These are phyloP conservation scores for Eunapius fragilis DNA, from an alignment of 37 sponge, comb jelly and placozoan species.

Conservation along the genomic window DNA sequence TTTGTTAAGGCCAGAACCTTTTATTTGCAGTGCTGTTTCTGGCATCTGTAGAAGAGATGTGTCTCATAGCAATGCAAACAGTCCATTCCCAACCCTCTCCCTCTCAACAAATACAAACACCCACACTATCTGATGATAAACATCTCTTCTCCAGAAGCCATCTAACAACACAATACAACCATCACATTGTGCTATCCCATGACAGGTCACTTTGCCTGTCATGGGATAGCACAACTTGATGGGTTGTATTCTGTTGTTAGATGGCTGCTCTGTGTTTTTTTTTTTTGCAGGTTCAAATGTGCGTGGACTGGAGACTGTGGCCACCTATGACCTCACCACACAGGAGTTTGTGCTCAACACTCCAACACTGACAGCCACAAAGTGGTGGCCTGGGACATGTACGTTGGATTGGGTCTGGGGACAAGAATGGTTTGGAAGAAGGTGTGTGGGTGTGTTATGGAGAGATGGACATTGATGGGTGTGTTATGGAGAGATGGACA, in stretches of 20 bases:
- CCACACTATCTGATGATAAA: no score
- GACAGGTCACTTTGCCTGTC: no score
- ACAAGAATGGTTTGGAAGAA: neutral
- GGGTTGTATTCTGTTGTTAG: neutral
- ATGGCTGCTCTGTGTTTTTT: neutral
- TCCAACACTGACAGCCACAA: slow-evolving; percentile 88
- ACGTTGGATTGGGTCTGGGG: slow-evolving; percentile 19
- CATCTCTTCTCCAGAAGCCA: no score
- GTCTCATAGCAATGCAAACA: no score
- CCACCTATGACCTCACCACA: slow-evolving; percentile 75
- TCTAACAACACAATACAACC: no score
- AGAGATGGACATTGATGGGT: neutral
- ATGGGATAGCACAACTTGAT: no score
- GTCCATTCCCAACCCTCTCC: no score
- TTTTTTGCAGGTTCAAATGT: slow-evolving; percentile 64
- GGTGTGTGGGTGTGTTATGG: neutral
- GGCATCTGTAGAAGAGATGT: no score
- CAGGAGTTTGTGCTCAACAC: slow-evolving; percentile 86
- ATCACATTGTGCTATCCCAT: no score
- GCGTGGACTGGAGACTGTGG: slow-evolving; percentile 91
- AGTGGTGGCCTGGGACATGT: slow-evolving; percentile 94
- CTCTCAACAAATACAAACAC: no score
- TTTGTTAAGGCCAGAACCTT: no score
- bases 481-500: neutral
- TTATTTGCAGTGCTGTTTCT: no score